Evolutionary conservation across 53 echinoderm and acorn worm genomes (phyloP).

Genomic region (Glandiceps talaboti): DNA sequence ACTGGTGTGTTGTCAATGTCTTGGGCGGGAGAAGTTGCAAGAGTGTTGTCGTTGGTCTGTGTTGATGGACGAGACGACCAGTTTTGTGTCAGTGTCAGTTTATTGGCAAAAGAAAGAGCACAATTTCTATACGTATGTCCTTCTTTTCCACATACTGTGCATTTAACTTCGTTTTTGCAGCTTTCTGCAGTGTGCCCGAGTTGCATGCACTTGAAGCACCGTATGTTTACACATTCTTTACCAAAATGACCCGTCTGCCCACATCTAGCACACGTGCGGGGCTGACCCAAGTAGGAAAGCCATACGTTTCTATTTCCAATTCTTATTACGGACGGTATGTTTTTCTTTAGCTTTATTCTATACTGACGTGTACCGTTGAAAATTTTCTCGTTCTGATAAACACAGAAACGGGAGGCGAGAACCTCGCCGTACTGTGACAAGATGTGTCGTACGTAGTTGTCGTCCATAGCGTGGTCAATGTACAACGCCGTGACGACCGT

Average conservation of each 20-base stretch:
- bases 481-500: constrained; percentile 27
- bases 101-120: neutral
- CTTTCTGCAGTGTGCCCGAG: neutral
- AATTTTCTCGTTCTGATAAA: constrained; percentile 3
- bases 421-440: constrained; percentile 16
- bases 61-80: no score
- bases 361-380: constrained; percentile 32
- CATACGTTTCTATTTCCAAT: constrained; percentile 20
- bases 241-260: constrained; percentile 13
- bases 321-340: constrained; percentile 15
- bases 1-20: no score
- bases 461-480: constrained; percentile 16
- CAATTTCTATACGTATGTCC: neutral
- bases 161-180: neutral
- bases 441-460: constrained; percentile 18
- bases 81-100: neutral
- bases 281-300: constrained; percentile 18
- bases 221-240: constrained; percentile 8
- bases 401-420: constrained; percentile 7
- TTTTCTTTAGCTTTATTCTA: constrained; percentile 2
- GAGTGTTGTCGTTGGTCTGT: no score
- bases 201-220: constrained; percentile 21
- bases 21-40: no score
- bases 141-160: neutral
- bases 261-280: constrained; percentile 22